phyloP scores from a whole-genome alignment of 2,888 invertebrate genomes.

The Sminthurides aquaticus region DNA sequence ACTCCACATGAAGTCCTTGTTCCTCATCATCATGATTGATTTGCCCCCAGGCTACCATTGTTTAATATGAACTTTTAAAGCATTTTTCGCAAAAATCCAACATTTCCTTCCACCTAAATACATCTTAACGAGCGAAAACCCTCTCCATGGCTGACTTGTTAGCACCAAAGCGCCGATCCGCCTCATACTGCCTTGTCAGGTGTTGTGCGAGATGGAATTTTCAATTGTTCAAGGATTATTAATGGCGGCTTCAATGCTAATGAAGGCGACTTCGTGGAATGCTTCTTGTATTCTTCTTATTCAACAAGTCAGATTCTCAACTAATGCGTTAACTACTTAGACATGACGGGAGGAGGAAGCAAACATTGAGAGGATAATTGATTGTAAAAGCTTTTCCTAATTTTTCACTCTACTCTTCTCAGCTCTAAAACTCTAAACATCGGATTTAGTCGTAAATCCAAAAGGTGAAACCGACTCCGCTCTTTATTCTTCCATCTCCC shows the following conservation, averaged over 20 bases:
- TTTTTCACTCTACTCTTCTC: neutral
- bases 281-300: no score
- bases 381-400: neutral
- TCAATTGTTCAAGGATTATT: neutral
- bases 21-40: no score
- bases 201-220: neutral
- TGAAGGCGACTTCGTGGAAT: no score
- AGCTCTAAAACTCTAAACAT: neutral
- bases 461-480: no score
- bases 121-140: neutral
- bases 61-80: no score
- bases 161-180: no score
- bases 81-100: no score
- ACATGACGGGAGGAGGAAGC: neutral
- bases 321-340: neutral
- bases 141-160: neutral
- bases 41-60: no score
- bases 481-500: no score
- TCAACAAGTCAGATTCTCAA: neutral
- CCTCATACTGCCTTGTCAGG: no score
- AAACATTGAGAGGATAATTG: neutral
- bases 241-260: neutral
- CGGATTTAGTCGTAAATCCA: neutral
- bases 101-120: no score
- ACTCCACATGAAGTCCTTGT: no score